A percentile compares a stretch with the other conserved stretches of the same genome.
These are phyloP conservation scores for Dinoponera quadriceps DNA, from an alignment of 1,140 invertebrate genomes.

Conservation along the genomic window DNA sequence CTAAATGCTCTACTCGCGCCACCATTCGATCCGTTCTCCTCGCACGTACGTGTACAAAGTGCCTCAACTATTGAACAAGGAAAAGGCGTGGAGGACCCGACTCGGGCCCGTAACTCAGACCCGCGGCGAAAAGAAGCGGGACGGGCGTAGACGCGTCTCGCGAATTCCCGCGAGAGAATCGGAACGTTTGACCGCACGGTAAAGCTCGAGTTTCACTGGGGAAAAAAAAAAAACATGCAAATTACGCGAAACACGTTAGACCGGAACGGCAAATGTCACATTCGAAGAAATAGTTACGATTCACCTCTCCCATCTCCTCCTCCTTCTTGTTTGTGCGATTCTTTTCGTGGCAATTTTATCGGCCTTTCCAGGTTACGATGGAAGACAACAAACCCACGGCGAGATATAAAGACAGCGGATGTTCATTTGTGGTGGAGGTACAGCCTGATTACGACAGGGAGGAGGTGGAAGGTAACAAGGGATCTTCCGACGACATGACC, in stretches of 20 bases:
- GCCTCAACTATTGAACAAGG: slow-evolving; percentile 75
- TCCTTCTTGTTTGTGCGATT: no score
- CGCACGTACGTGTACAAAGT: slow-evolving; percentile 52
- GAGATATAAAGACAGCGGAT: slow-evolving; percentile 87
- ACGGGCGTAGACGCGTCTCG: slow-evolving; percentile 5
- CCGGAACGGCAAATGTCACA: no score
- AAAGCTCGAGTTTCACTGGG: background rate
- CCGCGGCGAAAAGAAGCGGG: slow-evolving; percentile 5
- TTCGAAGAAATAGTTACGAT: no score
- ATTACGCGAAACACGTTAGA: background rate
- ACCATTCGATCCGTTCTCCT: slow-evolving; percentile 27
- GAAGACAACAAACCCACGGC: slow-evolving; percentile 79
- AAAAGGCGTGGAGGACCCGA: slow-evolving; percentile 79
- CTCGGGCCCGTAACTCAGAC: slow-evolving; percentile 37
- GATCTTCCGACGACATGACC: slow-evolving; percentile 76
- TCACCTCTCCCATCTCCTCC: no score
- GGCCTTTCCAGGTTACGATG: slow-evolving; percentile 80
- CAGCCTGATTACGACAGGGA: slow-evolving; percentile 78
- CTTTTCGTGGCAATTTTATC: background rate
- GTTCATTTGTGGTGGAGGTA: slow-evolving; percentile 92
- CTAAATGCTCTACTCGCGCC: slow-evolving; percentile 34
- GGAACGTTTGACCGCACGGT: slow-evolving; percentile 18
- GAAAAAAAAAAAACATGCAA: background rate
- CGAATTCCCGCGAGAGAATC: slow-evolving; percentile 39
- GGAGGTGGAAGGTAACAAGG: slow-evolving; percentile 75